Evolutionary conservation across 2,113 vertebrate genomes (phyloP).

Genomic region (Peucedramus taeniatus): DNA sequence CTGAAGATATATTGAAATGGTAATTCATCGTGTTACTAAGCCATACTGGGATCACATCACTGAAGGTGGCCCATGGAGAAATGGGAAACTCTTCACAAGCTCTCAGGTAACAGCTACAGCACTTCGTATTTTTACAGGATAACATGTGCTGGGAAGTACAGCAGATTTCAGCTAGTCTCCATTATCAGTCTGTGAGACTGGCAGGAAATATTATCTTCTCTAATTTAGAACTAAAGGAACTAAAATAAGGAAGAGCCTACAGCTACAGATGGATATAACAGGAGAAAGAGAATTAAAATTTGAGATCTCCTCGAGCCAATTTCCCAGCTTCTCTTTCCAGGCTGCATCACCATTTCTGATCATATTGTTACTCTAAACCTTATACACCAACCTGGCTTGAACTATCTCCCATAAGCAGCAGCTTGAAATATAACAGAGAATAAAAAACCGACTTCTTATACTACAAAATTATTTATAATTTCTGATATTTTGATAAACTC

Average conservation of each 20-base stretch:
- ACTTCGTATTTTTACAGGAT: neutral
- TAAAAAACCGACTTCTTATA: neutral
- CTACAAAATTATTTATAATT: neutral
- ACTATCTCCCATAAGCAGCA: neutral
- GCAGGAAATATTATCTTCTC: neutral
- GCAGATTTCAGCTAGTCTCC: neutral
- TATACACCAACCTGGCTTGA: neutral
- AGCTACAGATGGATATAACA: neutral
- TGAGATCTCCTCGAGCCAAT: neutral
- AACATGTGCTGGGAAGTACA: neutral
- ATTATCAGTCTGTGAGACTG: neutral
- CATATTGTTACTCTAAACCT: neutral
- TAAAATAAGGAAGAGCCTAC: neutral
- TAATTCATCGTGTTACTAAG: neutral
- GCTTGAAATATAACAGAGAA: neutral
- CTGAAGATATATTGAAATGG: neutral
- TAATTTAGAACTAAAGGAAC: neutral
- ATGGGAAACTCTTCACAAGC: neutral
- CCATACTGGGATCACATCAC: neutral
- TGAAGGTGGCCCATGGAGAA: neutral
- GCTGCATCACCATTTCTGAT: neutral
- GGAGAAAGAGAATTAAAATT: neutral
- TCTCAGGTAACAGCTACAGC: neutral
- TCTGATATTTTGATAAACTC: neutral
- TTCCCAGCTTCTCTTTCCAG: neutral